These are phyloP conservation scores for Barbus barbus DNA, from an alignment of 2,113 vertebrate genomes.

Conservation along the genomic window DNA sequence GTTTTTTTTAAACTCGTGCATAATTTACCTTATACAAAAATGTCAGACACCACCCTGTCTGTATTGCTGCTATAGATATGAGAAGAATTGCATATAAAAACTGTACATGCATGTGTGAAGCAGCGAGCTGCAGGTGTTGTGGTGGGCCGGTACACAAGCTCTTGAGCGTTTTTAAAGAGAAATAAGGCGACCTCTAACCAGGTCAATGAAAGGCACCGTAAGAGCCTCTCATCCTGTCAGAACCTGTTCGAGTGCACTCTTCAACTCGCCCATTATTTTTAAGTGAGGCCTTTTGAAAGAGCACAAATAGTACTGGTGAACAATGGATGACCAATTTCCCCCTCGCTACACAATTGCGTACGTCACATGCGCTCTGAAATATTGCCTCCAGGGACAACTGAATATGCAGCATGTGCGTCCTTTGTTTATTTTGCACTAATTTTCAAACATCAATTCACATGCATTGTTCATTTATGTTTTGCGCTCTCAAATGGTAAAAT, in stretches of 20 bases:
- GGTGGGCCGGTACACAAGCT: neutral
- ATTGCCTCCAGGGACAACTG: slow-evolving; percentile 1
- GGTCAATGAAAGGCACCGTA: slow-evolving; percentile 30
- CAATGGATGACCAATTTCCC: slow-evolving; percentile 40
- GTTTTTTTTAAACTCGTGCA: neutral
- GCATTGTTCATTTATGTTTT: neutral
- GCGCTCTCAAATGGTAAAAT: neutral
- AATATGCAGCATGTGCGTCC: neutral
- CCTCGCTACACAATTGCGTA: slow-evolving; percentile 9
- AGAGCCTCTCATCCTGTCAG: slow-evolving; percentile 51
- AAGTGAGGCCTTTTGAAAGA: slow-evolving; percentile 58
- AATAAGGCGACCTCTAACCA: slow-evolving; percentile 26
- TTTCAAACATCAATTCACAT: neutral
- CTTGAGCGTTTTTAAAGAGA: slow-evolving; percentile 52
- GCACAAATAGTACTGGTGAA: slow-evolving; percentile 46
- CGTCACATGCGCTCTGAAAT: neutral
- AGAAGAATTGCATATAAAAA: neutral
- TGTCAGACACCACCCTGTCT: neutral
- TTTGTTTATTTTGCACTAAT: neutral
- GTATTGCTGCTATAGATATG: neutral
- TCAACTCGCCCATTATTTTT: slow-evolving; percentile 60
- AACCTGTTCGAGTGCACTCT: slow-evolving; percentile 56
- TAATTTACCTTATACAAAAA: neutral
- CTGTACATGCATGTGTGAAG: neutral
- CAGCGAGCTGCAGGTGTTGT: slow-evolving; percentile 17